phyloP scores from a whole-genome alignment of 2,797 vertebrate species.

The Eulemur rubriventer region DNA sequence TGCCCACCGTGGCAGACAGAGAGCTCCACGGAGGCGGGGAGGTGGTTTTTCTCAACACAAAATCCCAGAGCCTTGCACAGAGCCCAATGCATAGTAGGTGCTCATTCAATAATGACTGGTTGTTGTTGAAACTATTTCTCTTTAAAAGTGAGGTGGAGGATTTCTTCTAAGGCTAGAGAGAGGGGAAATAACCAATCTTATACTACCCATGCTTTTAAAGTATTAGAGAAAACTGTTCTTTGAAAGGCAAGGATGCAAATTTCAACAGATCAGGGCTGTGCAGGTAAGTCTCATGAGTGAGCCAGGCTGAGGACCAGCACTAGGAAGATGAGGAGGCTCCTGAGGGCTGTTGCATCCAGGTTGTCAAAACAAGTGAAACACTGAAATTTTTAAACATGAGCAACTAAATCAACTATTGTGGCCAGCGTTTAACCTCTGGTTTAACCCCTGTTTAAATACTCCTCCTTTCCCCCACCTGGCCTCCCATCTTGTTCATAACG shows the following conservation, averaged over 20 bases:
- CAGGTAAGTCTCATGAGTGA: background rate
- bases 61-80: background rate
- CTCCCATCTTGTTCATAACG: background rate
- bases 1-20: accelerated
- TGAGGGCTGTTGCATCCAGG: accelerated
- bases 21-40: background rate
- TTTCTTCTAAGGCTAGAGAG: background rate
- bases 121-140: background rate
- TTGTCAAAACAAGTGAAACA: background rate
- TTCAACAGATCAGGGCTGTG: background rate
- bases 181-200: background rate
- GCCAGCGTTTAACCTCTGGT: background rate
- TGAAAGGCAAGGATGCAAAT: background rate
- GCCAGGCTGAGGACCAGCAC: background rate
- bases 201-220: background rate
- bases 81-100: background rate
- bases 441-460: background rate
- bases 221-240: background rate
- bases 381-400: background rate
- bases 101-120: background rate
- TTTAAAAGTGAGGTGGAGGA: background rate
- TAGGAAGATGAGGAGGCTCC: background rate
- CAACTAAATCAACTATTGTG: background rate
- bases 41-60: background rate
- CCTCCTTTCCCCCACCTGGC: background rate